A percentile compares a stretch with the other conserved stretches of the same genome.
phyloP scores from a whole-genome alignment of 2,113 vertebrate genomes.

The Xenus cinereus region DNA sequence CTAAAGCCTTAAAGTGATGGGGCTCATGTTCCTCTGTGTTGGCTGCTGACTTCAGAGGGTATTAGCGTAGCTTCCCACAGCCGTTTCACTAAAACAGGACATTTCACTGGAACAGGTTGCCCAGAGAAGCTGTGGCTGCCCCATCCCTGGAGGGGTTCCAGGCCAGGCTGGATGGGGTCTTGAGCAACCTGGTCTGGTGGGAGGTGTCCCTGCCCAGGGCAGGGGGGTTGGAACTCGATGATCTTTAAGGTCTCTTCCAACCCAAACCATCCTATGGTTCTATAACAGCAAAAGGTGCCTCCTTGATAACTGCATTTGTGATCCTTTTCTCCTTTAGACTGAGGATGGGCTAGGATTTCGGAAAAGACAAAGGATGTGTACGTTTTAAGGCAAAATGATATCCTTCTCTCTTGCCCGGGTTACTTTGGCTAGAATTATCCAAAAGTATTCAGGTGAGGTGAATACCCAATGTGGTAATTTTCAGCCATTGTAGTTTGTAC shows the following conservation, averaged over 20 bases:
- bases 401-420: background rate
- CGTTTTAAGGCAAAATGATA: accelerated
- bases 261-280: too few relatives aligned
- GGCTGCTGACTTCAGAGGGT: background rate
- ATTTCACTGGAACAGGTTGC: too few relatives aligned
- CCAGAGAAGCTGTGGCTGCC: too few relatives aligned
- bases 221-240: too few relatives aligned
- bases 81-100: background rate
- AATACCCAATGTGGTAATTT: background rate
- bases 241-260: too few relatives aligned
- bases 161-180: too few relatives aligned
- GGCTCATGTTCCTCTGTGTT: background rate
- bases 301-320: background rate
- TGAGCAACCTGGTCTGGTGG: too few relatives aligned
- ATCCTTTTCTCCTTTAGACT: background rate
- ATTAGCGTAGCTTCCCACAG: background rate
- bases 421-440: background rate
- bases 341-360: background rate
- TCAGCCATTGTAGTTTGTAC: background rate
- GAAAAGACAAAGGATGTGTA: background rate
- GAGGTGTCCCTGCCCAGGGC: too few relatives aligned
- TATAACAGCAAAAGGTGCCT: background rate
- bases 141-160: too few relatives aligned
- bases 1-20: constrained; percentile 1
- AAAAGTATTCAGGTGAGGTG: background rate